Evolutionary conservation across 2,888 invertebrate genomes (phyloP), one percentile per base, ranked within the genome.

Genomic region (Caenorhabditis sp.): DNA sequence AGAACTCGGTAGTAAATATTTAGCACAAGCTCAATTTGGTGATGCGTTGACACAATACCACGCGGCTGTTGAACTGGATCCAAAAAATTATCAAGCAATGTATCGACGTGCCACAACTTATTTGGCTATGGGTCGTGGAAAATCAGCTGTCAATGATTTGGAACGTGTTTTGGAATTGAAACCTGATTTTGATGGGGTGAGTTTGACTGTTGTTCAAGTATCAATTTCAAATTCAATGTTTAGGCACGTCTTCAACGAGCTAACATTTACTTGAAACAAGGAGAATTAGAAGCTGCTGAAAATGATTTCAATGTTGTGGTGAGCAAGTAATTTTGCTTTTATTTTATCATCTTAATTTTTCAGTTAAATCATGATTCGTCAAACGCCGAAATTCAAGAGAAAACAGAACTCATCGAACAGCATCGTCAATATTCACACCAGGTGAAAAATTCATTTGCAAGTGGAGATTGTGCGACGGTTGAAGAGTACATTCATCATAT

Each of bases 31-130:
- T 37, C 95, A 97, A 89, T 91, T 97, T 77, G 93, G 94, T 58
- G 97, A 99, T 90, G 97, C 99, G 12, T 90, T 99, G 60, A 93
- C 94, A 71, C 97, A 99, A 89, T 99, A 95, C 90, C 97, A 99
- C 91, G 94, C 95, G 74, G 99, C 97, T 83, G 94, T 99, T 84
- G 97, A 97, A 91, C 94, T 94, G 17, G 97, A 99, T 89, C 94
- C 96, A 50, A 91, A 91, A 79, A 97, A 97, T 90, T 99, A 97
- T 89, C 91, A 97, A 89, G 95, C 95, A 62, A 94, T 94, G 88
- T 99, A 94, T 89, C 94, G 95, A 49, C 53, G 82, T 43, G 82
- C 82, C 1, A 82, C 82, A 0, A 77, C 78, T 12, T 81, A 78
- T 53, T 63, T 82, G 59, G 82, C 82, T 1, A 77, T 81, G 79